These are phyloP conservation scores for Drosophila murphyi DNA, from an alignment of 1,140 invertebrate genomes.

Conservation along the genomic window DNA sequence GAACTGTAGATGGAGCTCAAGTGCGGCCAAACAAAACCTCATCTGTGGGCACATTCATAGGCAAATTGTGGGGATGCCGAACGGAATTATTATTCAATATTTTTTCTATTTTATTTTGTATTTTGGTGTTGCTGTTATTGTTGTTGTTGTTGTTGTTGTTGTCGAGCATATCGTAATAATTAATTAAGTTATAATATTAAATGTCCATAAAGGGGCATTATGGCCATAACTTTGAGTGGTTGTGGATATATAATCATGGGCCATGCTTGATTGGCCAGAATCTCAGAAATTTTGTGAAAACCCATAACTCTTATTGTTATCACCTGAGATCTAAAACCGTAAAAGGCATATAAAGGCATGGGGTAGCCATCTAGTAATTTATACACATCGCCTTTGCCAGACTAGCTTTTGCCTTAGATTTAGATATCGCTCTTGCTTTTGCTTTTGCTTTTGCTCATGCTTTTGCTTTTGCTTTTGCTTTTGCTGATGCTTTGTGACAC, in stretches of 20 bases:
- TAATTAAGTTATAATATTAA: constrained; percentile 83
- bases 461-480: constrained; percentile 13
- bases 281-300: constrained; percentile 55
- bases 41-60: constrained; percentile 53
- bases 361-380: constrained; percentile 12
- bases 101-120: constrained; percentile 8
- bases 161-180: constrained; percentile 71
- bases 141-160: not conserved
- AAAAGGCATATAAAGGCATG: constrained; percentile 13
- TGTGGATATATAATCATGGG: constrained; percentile 59
- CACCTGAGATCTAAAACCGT: constrained; percentile 39
- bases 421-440: constrained; percentile 1
- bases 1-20: not conserved
- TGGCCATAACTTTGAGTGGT: constrained; percentile 69
- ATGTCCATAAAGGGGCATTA: constrained; percentile 78
- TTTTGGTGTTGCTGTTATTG: not conserved
- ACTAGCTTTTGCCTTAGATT: constrained; percentile 8
- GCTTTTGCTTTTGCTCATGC: constrained; percentile 8
- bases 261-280: constrained; percentile 54
- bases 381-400: constrained; percentile 18
- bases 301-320: constrained; percentile 73
- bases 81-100: constrained; percentile 18
- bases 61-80: constrained; percentile 59
- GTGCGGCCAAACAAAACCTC: constrained; percentile 12
- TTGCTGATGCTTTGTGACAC: constrained; percentile 18